A percentile compares a stretch with the other conserved stretches of the same genome.
These are phyloP conservation scores for Myopa testacea DNA, from an alignment of 2,888 invertebrate species.

Conservation along the genomic window DNA sequence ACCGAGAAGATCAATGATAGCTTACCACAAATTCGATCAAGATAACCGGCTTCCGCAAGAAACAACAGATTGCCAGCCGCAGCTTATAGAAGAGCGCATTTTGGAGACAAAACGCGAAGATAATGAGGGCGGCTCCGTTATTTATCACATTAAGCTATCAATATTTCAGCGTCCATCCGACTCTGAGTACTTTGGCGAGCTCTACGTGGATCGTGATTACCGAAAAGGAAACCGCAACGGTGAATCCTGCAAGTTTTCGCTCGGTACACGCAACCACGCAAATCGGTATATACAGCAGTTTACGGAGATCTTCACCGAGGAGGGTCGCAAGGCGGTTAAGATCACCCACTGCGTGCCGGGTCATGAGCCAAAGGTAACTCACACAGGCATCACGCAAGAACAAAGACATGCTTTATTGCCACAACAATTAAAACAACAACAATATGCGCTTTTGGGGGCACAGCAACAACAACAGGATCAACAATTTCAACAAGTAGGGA, in stretches of 20 bases:
- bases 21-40: slow-evolving; percentile 7
- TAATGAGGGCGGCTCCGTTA: slow-evolving; percentile 74
- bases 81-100: slow-evolving; percentile 87
- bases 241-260: slow-evolving; percentile 82
- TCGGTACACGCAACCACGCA: slow-evolving; percentile 77
- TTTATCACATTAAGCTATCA: slow-evolving; percentile 86
- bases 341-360: slow-evolving; percentile 88
- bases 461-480: slow-evolving; percentile 60
- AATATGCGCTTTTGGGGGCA: no score
- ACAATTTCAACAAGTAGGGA: slow-evolving; percentile 45
- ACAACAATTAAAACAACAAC: slow-evolving; percentile 68
- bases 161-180: slow-evolving; percentile 89
- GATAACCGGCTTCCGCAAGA: slow-evolving; percentile 65
- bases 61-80: slow-evolving; percentile 73
- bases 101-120: slow-evolving; percentile 83
- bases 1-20: slow-evolving; percentile 57
- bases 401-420: slow-evolving; percentile 59
- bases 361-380: slow-evolving; percentile 79
- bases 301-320: slow-evolving; percentile 94
- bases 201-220: slow-evolving; percentile 87
- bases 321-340: slow-evolving; percentile 90
- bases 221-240: slow-evolving; percentile 81
- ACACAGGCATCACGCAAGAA: slow-evolving; percentile 73
- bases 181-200: slow-evolving; percentile 88
- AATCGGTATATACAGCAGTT: slow-evolving; percentile 93